A percentile compares a stretch with the other conserved stretches of the same genome.
These are phyloP conservation scores for Malurus leucopterus DNA, from an alignment of 2,797 vertebrate genomes.

Conservation along the genomic window DNA sequence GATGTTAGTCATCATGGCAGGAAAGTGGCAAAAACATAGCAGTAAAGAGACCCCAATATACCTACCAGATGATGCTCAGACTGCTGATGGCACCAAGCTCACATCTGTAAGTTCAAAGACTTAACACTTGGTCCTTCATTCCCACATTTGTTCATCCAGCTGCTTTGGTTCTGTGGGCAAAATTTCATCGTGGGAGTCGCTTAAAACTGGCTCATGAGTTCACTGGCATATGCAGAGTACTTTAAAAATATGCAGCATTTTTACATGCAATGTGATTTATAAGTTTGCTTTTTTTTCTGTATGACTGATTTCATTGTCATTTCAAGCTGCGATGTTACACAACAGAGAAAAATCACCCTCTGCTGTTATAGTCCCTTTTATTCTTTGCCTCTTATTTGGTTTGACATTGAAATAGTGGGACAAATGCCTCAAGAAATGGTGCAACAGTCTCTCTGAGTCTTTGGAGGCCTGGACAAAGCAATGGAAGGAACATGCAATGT, in stretches of 20 bases:
- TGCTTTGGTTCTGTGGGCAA: neutral
- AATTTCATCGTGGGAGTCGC: neutral
- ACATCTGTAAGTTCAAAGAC: neutral
- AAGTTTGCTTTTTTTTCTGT: slow-evolving; percentile 1
- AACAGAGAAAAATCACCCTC: slow-evolving; percentile 40
- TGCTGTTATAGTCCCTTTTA: slow-evolving; percentile 12
- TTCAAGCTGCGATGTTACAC: slow-evolving; percentile 57
- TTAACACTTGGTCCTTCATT: neutral
- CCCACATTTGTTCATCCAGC: neutral
- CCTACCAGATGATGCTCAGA: neutral
- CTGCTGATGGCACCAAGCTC: neutral
- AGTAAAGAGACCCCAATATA: neutral
- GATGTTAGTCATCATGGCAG: neutral
- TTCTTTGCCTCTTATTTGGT: slow-evolving; percentile 19
- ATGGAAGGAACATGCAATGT: slow-evolving; percentile 31
- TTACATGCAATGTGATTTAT: slow-evolving; percentile 20
- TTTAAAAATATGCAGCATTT: slow-evolving; percentile 10
- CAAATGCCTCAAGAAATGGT: slow-evolving; percentile 57
- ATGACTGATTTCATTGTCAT: slow-evolving; percentile 30
- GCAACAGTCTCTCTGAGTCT: slow-evolving; percentile 36
- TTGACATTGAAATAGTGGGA: slow-evolving; percentile 42
- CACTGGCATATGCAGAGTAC: neutral
- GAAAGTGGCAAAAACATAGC: neutral
- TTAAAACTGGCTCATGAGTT: neutral
- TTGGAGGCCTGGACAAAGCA: slow-evolving; percentile 45